These are phyloP conservation scores for Argyresthia albistria DNA, from an alignment of 2,888 invertebrate species.

Conservation along the genomic window DNA sequence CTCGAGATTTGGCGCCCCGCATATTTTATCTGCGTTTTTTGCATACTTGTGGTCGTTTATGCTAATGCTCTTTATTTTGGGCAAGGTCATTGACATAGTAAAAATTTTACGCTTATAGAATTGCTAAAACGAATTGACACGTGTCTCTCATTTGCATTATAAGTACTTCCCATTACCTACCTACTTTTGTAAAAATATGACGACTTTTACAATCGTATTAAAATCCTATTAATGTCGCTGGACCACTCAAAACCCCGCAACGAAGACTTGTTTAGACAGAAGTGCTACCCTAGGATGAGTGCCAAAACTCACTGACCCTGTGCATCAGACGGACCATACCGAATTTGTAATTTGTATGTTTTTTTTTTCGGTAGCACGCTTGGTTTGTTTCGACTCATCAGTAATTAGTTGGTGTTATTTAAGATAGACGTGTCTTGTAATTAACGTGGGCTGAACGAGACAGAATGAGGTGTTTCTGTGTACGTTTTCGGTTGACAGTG, in stretches of 20 bases:
- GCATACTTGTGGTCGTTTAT: conserved; percentile 25
- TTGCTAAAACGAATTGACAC: too few relatives aligned
- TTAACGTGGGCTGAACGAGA: too few relatives aligned
- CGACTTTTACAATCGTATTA: too few relatives aligned
- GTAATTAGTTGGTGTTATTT: conserved; percentile 47
- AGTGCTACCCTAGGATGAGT: conserved; percentile 32
- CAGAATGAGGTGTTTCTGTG: too few relatives aligned
- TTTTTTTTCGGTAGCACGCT: conserved; percentile 29
- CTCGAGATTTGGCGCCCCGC: neutral
- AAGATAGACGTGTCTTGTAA: conserved; percentile 38
- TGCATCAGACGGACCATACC: conserved; percentile 13
- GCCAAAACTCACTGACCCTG: conserved; percentile 24
- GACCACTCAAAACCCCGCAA: too few relatives aligned
- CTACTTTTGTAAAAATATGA: too few relatives aligned
- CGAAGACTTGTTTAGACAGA: too few relatives aligned
- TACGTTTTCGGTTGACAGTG: too few relatives aligned
- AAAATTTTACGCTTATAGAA: too few relatives aligned
- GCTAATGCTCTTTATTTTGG: conserved; percentile 47
- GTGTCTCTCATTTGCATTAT: too few relatives aligned
- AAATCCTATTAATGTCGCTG: too few relatives aligned
- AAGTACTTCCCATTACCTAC: too few relatives aligned
- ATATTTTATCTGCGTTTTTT: neutral
- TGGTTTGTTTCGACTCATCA: conserved; percentile 42
- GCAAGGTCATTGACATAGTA: conserved; percentile 66
- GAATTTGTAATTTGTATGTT: neutral